Base-by-base conservation (phyloP, 2,113 vertebrate species). In the Catagonus wagneri region DNA sequence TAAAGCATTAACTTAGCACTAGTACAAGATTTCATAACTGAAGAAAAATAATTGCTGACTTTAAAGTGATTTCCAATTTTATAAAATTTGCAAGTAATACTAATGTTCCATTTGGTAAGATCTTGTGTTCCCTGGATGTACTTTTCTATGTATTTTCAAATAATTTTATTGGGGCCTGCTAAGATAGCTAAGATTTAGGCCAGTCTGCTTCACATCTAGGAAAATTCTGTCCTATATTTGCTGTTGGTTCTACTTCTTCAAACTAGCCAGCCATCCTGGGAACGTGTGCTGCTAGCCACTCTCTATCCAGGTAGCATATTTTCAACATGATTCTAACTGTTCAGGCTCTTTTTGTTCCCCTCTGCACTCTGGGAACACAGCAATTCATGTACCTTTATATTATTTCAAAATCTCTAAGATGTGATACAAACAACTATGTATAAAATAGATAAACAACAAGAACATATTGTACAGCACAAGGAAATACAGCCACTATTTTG, bases 1-100 rank as follows among this genome's bases (percentile, higher is more conserved):
- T 2, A 75, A 79, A 83, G 16, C 27, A 89, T 92, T 69, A 34
- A 56, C 61, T 65, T 90, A 75, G 39, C 52, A 90, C 20, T 50
- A 32, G 34, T 80, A 80, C 32, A 93, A 44, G 32, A 13, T 61
- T 88, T 95, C n/a, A 66, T 32, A 95, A 50, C 8, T 84, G 36
- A 93, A 36, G 17, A 29, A 63, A 89, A 44, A 16, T 1, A 72
- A 23, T 25, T 92, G 13, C 36, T 68, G 36, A 86, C 58, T 92
- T 91, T 69, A 90, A 78, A 95, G 54, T n/a, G 75, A 93, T 61
- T 89, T 90, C 16, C 2, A 84, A 72, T 90, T 74, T 94, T 63
- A 74, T 7, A 86, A 76, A 78, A 84, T 78, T 80, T 94, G 4
- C 2, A 78, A 66, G 76, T 4, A 90, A 90, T 52, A 58, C 12